Conservation (phyloP, 2,888 invertebrate genomes). For the Sinhomidia bicolor region DNA sequence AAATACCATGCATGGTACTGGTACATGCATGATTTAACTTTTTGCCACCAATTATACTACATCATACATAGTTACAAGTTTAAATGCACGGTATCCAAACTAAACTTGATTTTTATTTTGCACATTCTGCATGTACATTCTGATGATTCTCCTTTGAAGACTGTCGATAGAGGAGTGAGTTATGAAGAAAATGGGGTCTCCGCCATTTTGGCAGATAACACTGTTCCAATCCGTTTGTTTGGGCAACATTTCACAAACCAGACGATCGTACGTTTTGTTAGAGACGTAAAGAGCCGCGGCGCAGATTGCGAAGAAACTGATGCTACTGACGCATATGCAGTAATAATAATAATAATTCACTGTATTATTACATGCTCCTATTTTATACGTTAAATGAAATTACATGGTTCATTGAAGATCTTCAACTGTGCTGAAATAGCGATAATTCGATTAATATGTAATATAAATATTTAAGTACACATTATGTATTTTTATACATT, state of each 20-base stretch:
- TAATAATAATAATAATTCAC: slow-evolving; percentile 50
- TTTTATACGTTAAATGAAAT: background rate
- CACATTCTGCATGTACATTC: background rate
- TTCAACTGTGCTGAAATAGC: too few relatives aligned
- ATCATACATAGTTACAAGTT: too few relatives aligned
- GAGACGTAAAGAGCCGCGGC: slow-evolving; percentile 73
- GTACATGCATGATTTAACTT: background rate
- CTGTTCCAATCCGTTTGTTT: slow-evolving; percentile 76
- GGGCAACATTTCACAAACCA: slow-evolving; percentile 78
- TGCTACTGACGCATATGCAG: slow-evolving; percentile 75
- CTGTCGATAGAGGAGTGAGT: slow-evolving; percentile 76
- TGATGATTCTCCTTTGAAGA: slow-evolving; percentile 62
- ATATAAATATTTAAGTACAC: background rate
- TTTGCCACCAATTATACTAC: background rate
- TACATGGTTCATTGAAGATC: background rate
- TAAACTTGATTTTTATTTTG: background rate
- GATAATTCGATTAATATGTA: too few relatives aligned
- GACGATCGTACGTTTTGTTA: slow-evolving; percentile 78
- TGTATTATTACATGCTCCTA: background rate
- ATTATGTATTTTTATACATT: background rate
- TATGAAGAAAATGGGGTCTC: slow-evolving; percentile 78
- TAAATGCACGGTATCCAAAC: too few relatives aligned
- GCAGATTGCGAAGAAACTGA: slow-evolving; percentile 76
- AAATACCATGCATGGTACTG: too few relatives aligned
- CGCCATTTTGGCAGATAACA: slow-evolving; percentile 74